Evolutionary conservation across 2,113 vertebrate genomes (phyloP), one percentile per base, ranked within the genome.

Genomic region (Vombatus ursinus): DNA sequence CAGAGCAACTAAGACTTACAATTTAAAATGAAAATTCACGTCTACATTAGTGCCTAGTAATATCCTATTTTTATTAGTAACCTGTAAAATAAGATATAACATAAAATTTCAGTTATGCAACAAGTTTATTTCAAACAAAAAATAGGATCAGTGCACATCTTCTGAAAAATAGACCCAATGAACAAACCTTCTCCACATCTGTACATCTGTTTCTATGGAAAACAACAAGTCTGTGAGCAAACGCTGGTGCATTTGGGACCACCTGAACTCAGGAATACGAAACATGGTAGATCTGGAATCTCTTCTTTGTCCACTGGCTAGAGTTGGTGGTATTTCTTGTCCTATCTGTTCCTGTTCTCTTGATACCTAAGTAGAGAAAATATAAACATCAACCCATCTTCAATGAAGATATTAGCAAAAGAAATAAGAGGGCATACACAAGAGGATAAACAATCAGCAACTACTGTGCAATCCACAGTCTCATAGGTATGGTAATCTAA

Each of bases 171-270:
- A 90, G 95, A 96, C 50, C 95, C 0, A 84, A 93, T 7, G 44
- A 48, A 91, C 94, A 97, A 97, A 99, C 99, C 99, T 99, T 98
- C 99, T 99, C 99, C 99, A 99, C 99, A 99, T 99, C 97, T 99
- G 99, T 96, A 99, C 99, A 57, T 99, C 99, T 19, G 99, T 99
- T 98, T 99, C 99, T 51, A 99, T 99, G 49, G 99, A 99, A 98
- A 99, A 99, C 2, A 99, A 99, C 31, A 99, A 98, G 98, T 99
- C 99, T 12, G 99, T 99, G 92, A 99, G 99, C 98, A 99, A 99
- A 94, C 99, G 99, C 52, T 99, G 99, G 96, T 99, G 99, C 99
- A 99, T 99, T 92, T 98, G 98, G 14, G 99, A 99, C 99, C 99
- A 99, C 95, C 95, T 99, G 97, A 99, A 99, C 96, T 99, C 99